Evolutionary conservation across 2,113 vertebrate species (phyloP).

Genomic region (Collichthys lucidus): DNA sequence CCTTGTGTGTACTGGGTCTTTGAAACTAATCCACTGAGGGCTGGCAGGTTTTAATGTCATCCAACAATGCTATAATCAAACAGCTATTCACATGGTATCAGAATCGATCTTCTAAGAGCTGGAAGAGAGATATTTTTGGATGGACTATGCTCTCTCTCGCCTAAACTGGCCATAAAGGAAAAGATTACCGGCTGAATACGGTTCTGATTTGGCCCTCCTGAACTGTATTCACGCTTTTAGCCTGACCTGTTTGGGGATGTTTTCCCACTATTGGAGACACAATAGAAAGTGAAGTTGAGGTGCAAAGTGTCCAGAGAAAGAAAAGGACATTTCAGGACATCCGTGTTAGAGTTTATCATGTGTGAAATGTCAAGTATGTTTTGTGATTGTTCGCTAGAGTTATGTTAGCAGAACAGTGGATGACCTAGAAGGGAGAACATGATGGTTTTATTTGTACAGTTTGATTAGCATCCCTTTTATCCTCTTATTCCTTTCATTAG

Average conservation of each 20-base stretch:
- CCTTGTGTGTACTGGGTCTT: slow-evolving; percentile 18
- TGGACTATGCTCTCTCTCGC: background rate
- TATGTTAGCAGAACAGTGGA: background rate
- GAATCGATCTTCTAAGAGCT: slow-evolving; percentile 44
- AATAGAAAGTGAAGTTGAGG: slow-evolving; percentile 16
- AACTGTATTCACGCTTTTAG: slow-evolving; percentile 25
- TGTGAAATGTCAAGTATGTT: slow-evolving; percentile 45
- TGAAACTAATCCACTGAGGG: slow-evolving; percentile 59
- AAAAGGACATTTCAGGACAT: slow-evolving; percentile 24
- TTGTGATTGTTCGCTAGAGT: slow-evolving; percentile 14
- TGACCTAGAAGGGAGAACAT: slow-evolving; percentile 1
- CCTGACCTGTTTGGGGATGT: slow-evolving; percentile 40
- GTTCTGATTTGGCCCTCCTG: slow-evolving; percentile 17
- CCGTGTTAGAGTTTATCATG: background rate
- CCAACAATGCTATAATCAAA: slow-evolving; percentile 61
- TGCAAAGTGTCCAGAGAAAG: background rate
- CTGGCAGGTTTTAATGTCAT: slow-evolving; percentile 64
- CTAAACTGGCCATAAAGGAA: slow-evolving; percentile 38
- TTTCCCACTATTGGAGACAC: background rate
- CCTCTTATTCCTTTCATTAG: background rate
- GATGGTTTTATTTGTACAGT: slow-evolving; percentile 8
- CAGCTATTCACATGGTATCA: slow-evolving; percentile 49
- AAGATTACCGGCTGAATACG: slow-evolving; percentile 29
- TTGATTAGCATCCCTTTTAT: slow-evolving; percentile 3
- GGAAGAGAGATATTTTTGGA: slow-evolving; percentile 47